phyloP scores from a whole-genome alignment of 2,797 vertebrate species.

The Distichodus sexfasciatus region DNA sequence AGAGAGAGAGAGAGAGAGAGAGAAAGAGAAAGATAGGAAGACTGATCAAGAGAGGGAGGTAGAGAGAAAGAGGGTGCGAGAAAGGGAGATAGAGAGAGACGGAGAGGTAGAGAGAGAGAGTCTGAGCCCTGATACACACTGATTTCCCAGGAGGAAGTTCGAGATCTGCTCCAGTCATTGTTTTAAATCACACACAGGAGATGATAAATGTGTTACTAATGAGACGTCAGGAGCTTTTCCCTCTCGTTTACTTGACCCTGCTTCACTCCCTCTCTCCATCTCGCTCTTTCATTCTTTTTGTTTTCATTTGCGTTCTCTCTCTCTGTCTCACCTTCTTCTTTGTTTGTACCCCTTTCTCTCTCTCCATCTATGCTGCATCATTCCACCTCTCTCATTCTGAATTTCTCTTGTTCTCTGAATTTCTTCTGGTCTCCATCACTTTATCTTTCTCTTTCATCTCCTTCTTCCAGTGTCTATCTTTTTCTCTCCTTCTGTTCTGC shows the following conservation, averaged over 20 bases:
- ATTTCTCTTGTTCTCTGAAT: neutral
- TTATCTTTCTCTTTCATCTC: too few relatives aligned
- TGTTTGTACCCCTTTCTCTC: neutral
- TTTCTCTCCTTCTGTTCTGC: too few relatives aligned
- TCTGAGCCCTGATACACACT: conserved; percentile 78
- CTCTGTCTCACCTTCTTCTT: neutral
- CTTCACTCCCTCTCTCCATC: conserved; percentile 49
- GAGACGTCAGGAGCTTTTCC: conserved; percentile 70
- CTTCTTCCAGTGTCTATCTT: too few relatives aligned
- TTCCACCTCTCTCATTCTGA: neutral
- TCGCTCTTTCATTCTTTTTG: conserved; percentile 5
- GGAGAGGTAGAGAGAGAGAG: conserved; percentile 26
- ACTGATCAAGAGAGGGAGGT: neutral
- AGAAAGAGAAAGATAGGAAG: conserved; percentile 48
- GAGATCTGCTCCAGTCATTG: conserved; percentile 82
- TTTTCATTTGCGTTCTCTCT: neutral
- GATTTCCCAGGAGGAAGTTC: conserved; percentile 82
- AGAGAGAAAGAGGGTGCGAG: neutral
- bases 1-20: conserved; percentile 64
- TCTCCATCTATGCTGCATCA: too few relatives aligned
- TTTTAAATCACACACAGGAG: conserved; percentile 81
- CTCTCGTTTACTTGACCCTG: conserved; percentile 53
- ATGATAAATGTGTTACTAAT: conserved; percentile 84
- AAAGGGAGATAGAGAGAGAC: neutral
- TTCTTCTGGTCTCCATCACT: neutral